A percentile compares a stretch with the other conserved stretches of the same genome.
Evolutionary conservation across 2,797 vertebrate genomes (phyloP).

Genomic region (Aulostomus chinensis): DNA sequence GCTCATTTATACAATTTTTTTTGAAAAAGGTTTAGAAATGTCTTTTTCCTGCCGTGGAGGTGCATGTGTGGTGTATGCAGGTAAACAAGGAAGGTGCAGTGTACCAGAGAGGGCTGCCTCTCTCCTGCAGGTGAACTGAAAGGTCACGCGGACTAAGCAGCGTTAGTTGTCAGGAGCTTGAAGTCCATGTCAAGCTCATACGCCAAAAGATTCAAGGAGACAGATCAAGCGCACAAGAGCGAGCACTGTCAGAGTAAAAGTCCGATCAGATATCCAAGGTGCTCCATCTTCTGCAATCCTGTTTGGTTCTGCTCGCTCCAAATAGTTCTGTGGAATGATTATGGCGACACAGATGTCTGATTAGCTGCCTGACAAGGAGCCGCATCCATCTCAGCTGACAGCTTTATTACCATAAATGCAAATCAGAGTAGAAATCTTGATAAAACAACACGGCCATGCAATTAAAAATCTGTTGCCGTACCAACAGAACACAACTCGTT

Average conservation of each 20-base stretch:
- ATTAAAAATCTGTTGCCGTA: constrained; percentile 1
- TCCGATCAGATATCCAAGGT: constrained; percentile 28
- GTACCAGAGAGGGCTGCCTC: constrained; percentile 30
- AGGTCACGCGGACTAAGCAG: constrained; percentile 56
- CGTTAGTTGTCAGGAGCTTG: constrained; percentile 41
- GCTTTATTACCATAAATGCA: constrained; percentile 53
- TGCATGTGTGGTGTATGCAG: background rate
- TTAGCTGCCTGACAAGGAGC: constrained; percentile 47
- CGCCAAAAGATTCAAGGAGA: constrained; percentile 26
- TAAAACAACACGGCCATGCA: constrained; percentile 21
- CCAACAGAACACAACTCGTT: constrained; percentile 6
- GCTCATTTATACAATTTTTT: no score
- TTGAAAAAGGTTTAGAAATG: background rate
- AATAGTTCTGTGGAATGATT: constrained; percentile 21
- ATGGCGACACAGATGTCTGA: constrained; percentile 32
- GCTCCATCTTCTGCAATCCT: constrained; percentile 9
- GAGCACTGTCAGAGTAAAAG: constrained; percentile 14
- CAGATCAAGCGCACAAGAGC: constrained; percentile 26
- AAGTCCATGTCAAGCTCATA: constrained; percentile 8
- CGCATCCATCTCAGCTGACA: constrained; percentile 52
- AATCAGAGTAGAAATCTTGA: constrained; percentile 35
- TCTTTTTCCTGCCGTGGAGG: background rate
- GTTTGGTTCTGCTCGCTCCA: background rate
- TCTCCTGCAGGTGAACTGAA: constrained; percentile 62
- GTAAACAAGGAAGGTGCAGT: constrained; percentile 15